These are phyloP conservation scores for Aethina tumida DNA, from an alignment of 1,140 invertebrate species.

Conservation along the genomic window DNA sequence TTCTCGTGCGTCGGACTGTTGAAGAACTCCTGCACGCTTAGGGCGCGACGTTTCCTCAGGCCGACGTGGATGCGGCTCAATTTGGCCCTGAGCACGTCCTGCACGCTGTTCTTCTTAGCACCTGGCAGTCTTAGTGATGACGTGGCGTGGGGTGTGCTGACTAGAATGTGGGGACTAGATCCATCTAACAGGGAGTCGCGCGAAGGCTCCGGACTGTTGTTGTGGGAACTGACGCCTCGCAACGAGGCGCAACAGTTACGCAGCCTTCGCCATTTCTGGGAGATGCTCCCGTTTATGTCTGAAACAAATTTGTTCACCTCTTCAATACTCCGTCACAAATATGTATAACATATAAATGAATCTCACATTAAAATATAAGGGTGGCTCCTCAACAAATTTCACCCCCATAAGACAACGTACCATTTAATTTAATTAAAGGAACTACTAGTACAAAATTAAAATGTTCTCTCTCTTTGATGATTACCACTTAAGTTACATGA, in stretches of 20 bases:
- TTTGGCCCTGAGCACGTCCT: slow-evolving; percentile 50
- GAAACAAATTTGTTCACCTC: slow-evolving; percentile 32
- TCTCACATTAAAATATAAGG: slow-evolving; percentile 5
- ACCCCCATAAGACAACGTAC: background rate
- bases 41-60: slow-evolving; percentile 48
- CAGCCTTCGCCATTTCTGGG: slow-evolving; percentile 60
- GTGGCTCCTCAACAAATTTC: slow-evolving; percentile 2
- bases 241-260: slow-evolving; percentile 55
- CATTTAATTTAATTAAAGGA: slow-evolving; percentile 2
- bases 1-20: slow-evolving; percentile 35
- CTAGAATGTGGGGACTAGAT: slow-evolving; percentile 34
- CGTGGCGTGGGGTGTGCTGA: slow-evolving; percentile 30
- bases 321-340: background rate
- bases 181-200: slow-evolving; percentile 35
- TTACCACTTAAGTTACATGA: slow-evolving; percentile 3
- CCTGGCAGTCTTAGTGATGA: slow-evolving; percentile 49
- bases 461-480: slow-evolving; percentile 4
- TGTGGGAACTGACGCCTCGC: slow-evolving; percentile 42
- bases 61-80: slow-evolving; percentile 58
- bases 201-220: slow-evolving; percentile 40
- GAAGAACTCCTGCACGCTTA: slow-evolving; percentile 57
- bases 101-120: slow-evolving; percentile 42
- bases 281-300: slow-evolving; percentile 67
- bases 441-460: slow-evolving; percentile 11
- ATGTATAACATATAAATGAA: background rate